A percentile compares a stretch with the other conserved stretches of the same genome.
Evolutionary conservation across 2,113 vertebrate genomes (phyloP).

Genomic region (Perca flavescens): DNA sequence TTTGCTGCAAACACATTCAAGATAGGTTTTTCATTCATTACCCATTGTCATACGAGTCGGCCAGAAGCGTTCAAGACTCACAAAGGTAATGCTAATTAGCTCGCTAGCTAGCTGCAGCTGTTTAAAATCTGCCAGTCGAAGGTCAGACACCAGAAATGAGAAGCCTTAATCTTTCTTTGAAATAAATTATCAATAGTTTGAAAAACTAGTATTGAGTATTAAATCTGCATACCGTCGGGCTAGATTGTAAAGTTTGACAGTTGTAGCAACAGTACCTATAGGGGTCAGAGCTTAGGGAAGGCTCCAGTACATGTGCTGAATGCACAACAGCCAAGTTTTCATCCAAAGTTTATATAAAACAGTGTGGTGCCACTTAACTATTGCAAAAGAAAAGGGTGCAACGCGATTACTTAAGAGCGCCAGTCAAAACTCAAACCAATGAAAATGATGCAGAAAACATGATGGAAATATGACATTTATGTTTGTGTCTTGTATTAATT

Average conservation of each 20-base stretch:
- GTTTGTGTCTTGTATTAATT: background rate
- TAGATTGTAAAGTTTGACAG: background rate
- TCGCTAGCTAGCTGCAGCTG: background rate
- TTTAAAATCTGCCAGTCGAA: background rate
- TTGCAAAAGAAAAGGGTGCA: no score
- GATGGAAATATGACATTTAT: no score
- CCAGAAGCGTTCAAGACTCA: background rate
- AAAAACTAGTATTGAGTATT: background rate
- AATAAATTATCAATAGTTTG: background rate
- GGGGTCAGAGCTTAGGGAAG: background rate
- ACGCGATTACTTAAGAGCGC: no score
- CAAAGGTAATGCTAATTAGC: background rate
- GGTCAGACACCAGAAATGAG: background rate
- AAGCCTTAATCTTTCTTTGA: background rate
- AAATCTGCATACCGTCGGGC: background rate
- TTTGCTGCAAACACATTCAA: no score
- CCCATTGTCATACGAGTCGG: background rate
- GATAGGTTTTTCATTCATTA: background rate
- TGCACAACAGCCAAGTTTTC: background rate
- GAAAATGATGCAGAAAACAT: no score
- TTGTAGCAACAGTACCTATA: background rate
- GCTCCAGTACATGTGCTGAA: no score
- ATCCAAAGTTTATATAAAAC: background rate
- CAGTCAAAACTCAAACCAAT: no score
- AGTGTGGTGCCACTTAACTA: no score